A percentile compares a stretch with the other conserved stretches of the same genome.
Conservation (phyloP, 2,113 vertebrate species). For the Pithys albifrons region DNA sequence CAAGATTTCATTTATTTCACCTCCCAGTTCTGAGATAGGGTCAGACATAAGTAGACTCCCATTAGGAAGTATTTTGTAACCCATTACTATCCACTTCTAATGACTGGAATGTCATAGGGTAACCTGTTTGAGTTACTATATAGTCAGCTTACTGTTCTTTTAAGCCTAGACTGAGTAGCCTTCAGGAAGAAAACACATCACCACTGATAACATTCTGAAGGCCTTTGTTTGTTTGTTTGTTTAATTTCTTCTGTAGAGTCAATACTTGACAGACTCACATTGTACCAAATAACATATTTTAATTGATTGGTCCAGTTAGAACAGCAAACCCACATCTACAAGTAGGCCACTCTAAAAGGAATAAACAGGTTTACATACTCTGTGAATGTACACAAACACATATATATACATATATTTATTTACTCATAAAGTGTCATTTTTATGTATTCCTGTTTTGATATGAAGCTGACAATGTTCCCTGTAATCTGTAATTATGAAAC, state of each 20-base stretch:
- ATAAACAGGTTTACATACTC: neutral
- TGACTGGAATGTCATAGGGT: neutral
- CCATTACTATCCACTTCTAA: neutral
- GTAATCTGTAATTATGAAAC: neutral
- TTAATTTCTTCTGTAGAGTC: neutral
- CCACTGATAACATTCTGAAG: neutral
- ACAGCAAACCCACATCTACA: neutral
- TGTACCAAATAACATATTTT: neutral
- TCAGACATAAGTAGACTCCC: neutral
- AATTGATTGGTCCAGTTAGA: neutral
- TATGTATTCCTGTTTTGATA: neutral
- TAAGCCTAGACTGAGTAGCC: neutral
- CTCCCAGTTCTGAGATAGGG: neutral
- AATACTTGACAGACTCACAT: neutral
- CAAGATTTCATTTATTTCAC: neutral
- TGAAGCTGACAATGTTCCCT: neutral
- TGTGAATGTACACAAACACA: neutral
- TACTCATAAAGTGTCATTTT: neutral
- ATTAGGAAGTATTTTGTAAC: neutral
- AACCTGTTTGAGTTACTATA: neutral
- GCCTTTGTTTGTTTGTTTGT: neutral
- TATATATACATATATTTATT: neutral
- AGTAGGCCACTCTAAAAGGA: neutral
- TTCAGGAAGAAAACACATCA: neutral
- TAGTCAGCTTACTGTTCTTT: neutral